Base-by-base conservation (phyloP, 2,797 vertebrate species). In the Serranus cabrilla region DNA sequence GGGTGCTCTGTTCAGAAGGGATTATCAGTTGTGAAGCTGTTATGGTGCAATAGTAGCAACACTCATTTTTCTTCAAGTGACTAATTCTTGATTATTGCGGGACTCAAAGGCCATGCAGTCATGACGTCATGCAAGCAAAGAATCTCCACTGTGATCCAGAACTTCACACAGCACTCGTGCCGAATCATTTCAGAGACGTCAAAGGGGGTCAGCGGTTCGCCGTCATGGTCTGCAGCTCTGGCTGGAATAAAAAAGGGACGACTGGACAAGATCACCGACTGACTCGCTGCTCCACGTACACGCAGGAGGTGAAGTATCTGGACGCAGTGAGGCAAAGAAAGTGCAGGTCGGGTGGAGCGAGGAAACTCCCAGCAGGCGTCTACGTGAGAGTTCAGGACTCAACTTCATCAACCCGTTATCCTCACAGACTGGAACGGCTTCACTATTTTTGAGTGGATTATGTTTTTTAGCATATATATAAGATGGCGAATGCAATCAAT, bases 401-500 rank as follows among this genome's bases (percentile, higher is more conserved):
- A 58, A 56, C 63, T 63, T 52, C 59, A 71, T 71, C 78, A 10
- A 47, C 54, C 42, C 46, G 56, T 67, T 67, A 59, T 76, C 83
- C 77, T 86, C 78, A 71, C 21, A 47, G 83, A 90, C 92, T 85
- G 84, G 89, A 92, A 76, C 74, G 83, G 72, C 66, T 87, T 94
- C 89, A 81, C 83, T 74, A 74, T 86, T 90, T 92, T 90, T 84
- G 91, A 90, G 90, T 94, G 91, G 88, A 90, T 91, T 79, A 87
- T 80, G 84, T 88, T 91, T 93, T 87, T 78, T 88, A 64, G 74
- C 75, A 80, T 84, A 86, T 85, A 86, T 85, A 88, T 83, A 73
- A 92, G 91, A 96, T 95, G 94, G 92, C 91, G 83, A 94, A 95
- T 96, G 92, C 93, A 95, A 90, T 89, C 79, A 89, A 93, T 94